Evolutionary conservation across 2,113 vertebrate genomes (phyloP).

Genomic region (Gadus macrocephalus): DNA sequence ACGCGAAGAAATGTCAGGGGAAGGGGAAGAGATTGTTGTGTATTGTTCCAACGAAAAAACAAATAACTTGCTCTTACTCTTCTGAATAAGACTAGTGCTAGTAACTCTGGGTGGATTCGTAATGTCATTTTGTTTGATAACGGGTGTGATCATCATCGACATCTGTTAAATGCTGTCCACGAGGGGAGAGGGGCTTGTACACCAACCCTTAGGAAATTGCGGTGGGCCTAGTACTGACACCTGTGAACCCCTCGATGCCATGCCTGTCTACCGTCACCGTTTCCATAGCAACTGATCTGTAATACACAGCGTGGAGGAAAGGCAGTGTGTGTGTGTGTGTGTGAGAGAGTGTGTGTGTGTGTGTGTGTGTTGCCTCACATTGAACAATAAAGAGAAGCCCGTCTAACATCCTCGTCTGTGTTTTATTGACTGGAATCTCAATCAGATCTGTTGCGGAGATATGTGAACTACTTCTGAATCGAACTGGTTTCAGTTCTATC

Average conservation of each 20-base stretch:
- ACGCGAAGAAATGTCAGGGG: constrained; percentile 51
- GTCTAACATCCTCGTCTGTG: constrained; percentile 16
- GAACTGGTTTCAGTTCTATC: no score
- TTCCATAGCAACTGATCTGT: constrained; percentile 66
- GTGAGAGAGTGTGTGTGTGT: constrained; percentile 56
- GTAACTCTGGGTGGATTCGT: constrained; percentile 35
- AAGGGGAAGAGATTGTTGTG: constrained; percentile 27
- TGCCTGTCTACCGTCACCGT: constrained; percentile 52
- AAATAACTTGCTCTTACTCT: constrained; percentile 10
- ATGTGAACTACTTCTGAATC: no score
- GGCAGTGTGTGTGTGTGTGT: constrained; percentile 5
- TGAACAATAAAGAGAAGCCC: constrained; percentile 70
- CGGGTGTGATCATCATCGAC: constrained; percentile 13
- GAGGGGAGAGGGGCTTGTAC: constrained; percentile 13
- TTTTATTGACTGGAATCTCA: no score
- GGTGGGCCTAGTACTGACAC: constrained; percentile 46
- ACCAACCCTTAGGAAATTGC: constrained; percentile 17
- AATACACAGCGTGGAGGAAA: constrained; percentile 66
- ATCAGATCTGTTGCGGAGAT: no score
- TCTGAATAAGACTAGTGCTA: neutral
- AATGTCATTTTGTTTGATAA: constrained; percentile 20
- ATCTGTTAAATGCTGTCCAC: constrained; percentile 20
- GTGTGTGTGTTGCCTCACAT: constrained; percentile 69
- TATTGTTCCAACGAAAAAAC: constrained; percentile 33
- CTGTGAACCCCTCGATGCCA: constrained; percentile 47